Evolutionary conservation across 1,140 invertebrate genomes (phyloP).

Genomic region (Ectropis grisescens): DNA sequence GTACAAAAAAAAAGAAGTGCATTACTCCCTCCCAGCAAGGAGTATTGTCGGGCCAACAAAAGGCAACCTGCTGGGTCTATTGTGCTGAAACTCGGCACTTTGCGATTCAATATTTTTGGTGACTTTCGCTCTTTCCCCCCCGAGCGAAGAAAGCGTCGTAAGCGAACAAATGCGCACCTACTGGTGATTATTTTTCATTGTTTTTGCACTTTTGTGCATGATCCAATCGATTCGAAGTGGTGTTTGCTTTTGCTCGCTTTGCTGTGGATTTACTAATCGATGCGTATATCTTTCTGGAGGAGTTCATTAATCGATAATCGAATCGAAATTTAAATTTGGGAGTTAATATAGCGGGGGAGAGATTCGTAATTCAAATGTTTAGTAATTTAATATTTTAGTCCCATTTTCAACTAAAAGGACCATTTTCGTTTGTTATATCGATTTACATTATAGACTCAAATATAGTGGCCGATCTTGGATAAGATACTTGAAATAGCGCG

Average conservation of each 20-base stretch:
- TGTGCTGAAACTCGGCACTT: conserved; percentile 64
- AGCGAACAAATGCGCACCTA: conserved; percentile 57
- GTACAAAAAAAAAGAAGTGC: conserved; percentile 51
- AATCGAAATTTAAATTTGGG: too few species aligned
- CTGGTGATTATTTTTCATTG: conserved; percentile 33
- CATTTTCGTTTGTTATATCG: too few species aligned
- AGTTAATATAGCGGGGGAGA: too few species aligned
- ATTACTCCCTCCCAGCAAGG: conserved; percentile 51
- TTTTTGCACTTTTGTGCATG: conserved; percentile 33
- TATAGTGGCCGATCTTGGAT: too few species aligned
- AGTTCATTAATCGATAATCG: too few species aligned
- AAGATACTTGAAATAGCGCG: too few species aligned
- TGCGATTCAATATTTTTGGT: conserved; percentile 65
- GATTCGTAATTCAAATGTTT: too few species aligned
- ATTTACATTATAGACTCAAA: too few species aligned
- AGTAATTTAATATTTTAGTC: too few species aligned
- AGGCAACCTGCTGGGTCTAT: conserved; percentile 55
- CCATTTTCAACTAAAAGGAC: too few species aligned
- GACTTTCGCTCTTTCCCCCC: conserved; percentile 48
- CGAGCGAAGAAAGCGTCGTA: too few species aligned
- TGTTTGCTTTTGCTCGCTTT: conserved; percentile 3
- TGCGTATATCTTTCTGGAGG: too few species aligned
- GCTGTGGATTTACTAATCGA: background rate
- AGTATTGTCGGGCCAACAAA: conserved; percentile 43
- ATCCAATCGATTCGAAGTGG: conserved; percentile 15